These are phyloP conservation scores for Andricus quercusramuli DNA, from an alignment of 2,888 invertebrate species.

Conservation along the genomic window DNA sequence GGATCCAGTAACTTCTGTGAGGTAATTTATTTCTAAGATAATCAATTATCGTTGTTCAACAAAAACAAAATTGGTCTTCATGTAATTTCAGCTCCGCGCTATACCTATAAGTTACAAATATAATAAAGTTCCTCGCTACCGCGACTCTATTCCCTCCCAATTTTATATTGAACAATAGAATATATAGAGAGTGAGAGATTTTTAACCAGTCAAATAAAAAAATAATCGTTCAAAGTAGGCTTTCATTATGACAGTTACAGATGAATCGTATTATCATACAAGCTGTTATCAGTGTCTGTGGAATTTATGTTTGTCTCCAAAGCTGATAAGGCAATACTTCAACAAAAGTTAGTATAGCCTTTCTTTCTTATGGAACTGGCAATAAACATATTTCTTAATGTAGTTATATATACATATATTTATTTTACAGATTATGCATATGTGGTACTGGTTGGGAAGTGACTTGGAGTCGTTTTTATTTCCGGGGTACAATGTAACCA, in stretches of 20 bases:
- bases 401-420: background rate
- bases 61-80: background rate
- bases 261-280: background rate
- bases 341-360: constrained; percentile 12
- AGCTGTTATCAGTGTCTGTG: background rate
- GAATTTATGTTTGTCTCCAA: background rate
- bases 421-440: constrained; percentile 80
- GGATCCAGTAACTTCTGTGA: background rate
- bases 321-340: background rate
- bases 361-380: background rate
- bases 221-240: background rate
- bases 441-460: constrained; percentile 85
- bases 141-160: background rate
- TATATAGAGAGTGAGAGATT: background rate
- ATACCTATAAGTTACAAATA: background rate
- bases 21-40: background rate
- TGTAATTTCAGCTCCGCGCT: background rate
- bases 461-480: constrained; percentile 84
- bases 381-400: background rate
- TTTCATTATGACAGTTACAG: background rate
- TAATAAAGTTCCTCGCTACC: no score
- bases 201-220: background rate
- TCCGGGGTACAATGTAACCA: constrained; percentile 81
- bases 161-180: background rate
- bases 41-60: background rate